Evolutionary conservation across 2,888 invertebrate genomes (phyloP), one percentile per base, ranked within the genome.

Genomic region (Stenoptilia bipunctidactyla): DNA sequence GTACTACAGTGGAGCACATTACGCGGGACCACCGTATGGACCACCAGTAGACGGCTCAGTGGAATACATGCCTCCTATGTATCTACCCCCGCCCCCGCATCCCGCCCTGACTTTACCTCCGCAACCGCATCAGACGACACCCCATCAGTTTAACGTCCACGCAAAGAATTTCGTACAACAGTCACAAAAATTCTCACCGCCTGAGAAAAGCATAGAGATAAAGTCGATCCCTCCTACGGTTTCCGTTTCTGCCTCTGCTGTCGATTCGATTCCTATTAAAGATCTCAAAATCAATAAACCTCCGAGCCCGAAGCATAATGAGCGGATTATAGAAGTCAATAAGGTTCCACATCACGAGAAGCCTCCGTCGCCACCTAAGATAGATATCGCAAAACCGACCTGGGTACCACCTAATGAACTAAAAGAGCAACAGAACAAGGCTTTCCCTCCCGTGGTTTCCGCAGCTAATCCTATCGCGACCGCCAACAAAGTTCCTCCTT

Each of bases 111-210:
- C 59, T 10, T 56, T 74, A 39, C 73, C 55, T 1, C 65, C 66
- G 37, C 71, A 59, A 13, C 66, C 62, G n/a, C 70, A 73, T 38
- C 75, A 64, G 30, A 55, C 54, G 33, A 52, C 65, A 36, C 69
- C 79, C 13, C 80, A 85, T 51, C 74, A 83, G 56, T 73, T 86
- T 60, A 82, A 85, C 45, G 84, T 84, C 5, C 80, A 84, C 45
- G 85, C 84, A 1, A 86, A 75, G 51, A 85, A 83, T 55, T 86
- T 79, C 58, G 79, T 85, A 2, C 74, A 72, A 36, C 76, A 75
- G 2, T 80, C 80, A 39, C 60, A 51, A 36, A 64, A 65, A 45
- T 75, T 60, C 44, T 47, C 57, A 1, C 61, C 58, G 0, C 61
- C 57, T 2, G 70, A 70, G 15, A 77, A 76, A 43, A 51, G 25